phyloP scores from a whole-genome alignment of 2,797 vertebrate species.

The Rhinella marina region DNA sequence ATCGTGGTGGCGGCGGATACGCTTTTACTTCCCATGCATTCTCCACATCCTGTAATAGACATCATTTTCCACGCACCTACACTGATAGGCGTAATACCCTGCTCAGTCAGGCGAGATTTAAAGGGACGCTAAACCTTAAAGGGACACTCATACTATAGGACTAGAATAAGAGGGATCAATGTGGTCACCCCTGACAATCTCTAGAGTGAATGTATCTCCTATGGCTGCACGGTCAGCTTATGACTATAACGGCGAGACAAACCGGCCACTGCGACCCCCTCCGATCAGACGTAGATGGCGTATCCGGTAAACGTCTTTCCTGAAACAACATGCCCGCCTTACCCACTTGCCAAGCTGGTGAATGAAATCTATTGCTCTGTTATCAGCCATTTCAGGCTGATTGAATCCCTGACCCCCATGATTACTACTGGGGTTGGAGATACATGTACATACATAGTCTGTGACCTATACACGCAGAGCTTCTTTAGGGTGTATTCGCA shows the following conservation, averaged over 20 bases:
- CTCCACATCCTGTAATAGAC: neutral
- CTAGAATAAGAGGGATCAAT: neutral
- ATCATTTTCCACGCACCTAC: neutral
- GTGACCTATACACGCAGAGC: too few species aligned
- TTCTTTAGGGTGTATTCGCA: too few species aligned
- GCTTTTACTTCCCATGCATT: neutral
- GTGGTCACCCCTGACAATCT: neutral
- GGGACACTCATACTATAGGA: neutral
- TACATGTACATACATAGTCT: neutral
- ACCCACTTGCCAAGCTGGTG: neutral
- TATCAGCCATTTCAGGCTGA: neutral
- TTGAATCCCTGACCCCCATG: too few species aligned
- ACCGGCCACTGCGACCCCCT: neutral
- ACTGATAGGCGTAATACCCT: neutral
- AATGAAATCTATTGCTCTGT: neutral
- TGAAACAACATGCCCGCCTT: neutral
- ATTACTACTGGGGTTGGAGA: neutral
- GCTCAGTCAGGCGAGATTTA: neutral
- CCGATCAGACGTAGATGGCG: neutral
- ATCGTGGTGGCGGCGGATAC: neutral
- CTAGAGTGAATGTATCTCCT: neutral
- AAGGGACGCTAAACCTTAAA: neutral
- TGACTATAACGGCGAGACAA: neutral
- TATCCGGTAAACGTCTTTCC: neutral
- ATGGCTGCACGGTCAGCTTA: neutral